Evolutionary conservation across 2,113 vertebrate genomes (phyloP), one percentile per base, ranked within the genome.

Genomic region (Petrocephalus zakoni): DNA sequence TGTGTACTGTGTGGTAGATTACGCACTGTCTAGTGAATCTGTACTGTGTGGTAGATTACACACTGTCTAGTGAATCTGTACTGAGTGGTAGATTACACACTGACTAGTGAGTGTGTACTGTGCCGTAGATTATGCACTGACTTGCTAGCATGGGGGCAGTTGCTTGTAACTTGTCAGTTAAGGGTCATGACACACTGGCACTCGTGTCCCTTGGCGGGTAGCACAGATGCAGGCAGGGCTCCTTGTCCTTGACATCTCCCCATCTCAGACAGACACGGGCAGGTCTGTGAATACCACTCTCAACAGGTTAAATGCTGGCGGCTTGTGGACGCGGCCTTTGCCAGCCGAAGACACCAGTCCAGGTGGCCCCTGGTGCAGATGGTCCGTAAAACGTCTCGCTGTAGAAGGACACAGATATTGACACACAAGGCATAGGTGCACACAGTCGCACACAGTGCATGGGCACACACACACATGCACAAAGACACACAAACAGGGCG

Each of bases 321-420:
- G 78, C 13, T 82, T 8, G 11, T 82, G 78, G 78, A 46, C 17
- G 6, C 25, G 7, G 34, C 37, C 78, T 22, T 64, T 6, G 8
- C 19, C 21, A 1, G 29, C 68, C n/a, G 46, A 47, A 83, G 46
- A 22, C 15, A 1, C 22, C 1, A 9, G 81, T 22, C 46, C 7
- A 51, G 21, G 83, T 85, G 49, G 51, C 15, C 49, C 52, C 3
- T 85, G 37, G 17, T 82, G 78, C 42, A 82, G 42, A 82, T 82
- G 78, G 42, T 82, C 37, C 21, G 8, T 82, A 22, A 42, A 82
- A 42, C 5, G 7, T 47, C 21, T 0, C 37, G 15, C 29, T 47
- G 75, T 37, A 82, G 6, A 72, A n/a, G 22, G 42, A 19, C 61
- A 89, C 49, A 90, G 84, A 46, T n/a, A n/a, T n/a, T n/a, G n/a